Evolutionary conservation across 2,113 vertebrate species (phyloP), one percentile per base, ranked within the genome.

Genomic region (Carettochelys insculpta): DNA sequence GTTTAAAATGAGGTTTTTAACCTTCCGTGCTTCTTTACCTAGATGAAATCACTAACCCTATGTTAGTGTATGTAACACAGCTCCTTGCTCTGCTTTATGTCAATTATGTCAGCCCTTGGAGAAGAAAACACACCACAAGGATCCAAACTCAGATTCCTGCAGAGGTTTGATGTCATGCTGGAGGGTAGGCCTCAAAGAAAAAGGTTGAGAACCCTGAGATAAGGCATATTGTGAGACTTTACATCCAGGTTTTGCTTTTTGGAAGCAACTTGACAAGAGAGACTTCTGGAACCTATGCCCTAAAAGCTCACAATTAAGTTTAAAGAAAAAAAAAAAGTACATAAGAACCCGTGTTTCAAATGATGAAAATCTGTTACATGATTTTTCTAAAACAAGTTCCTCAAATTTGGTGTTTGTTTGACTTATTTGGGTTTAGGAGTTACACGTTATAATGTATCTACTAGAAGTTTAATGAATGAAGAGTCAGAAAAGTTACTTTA

Each of bases 401-500:
- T 53, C 47, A 77, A 75, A 92, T 54, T 80, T 7, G 52, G 52
- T 53, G 61, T 83, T 88, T 73, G 71, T 86, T 92, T 54, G 48
- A n/a, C 41, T 88, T 82, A 12, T 86, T 43, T 45, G 85, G 94
- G 86, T 92, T 83, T 65, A 83, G 65, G 77, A 22, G 58, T 83
- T 92, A 84, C 78, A 73, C 11, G 11, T 92, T 82, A 90, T 90
- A 95, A 83, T 19, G 80, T 53, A 81, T 85, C 92, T 79, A 61
- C 51, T 96, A 96, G 90, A 96, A 94, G 94, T 87, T 80, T 91
- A 76, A 85, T 93, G 94, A 96, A 97, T 82, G 92, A 97, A 94
- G 95, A 87, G 54, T 90, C 79, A 83, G 77, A 58, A 84, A 97
- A 97, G 97, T 91, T 75, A 95, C 94, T 94, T 73, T 98, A 99